phyloP scores from a whole-genome alignment of 2,113 vertebrate species.

The Tretioscincus oriximinensis region DNA sequence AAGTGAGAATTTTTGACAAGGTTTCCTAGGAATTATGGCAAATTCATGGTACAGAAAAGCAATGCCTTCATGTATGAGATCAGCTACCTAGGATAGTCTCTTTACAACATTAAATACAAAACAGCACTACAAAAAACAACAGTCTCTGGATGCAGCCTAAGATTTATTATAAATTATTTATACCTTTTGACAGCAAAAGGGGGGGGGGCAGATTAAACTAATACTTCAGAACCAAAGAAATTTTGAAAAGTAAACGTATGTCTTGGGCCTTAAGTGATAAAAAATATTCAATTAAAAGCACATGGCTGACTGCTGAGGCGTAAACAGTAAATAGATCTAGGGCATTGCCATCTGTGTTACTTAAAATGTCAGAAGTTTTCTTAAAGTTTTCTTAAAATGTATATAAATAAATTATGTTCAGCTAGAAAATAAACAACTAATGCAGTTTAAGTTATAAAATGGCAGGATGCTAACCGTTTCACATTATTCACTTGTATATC shows the following conservation, averaged over 20 bases:
- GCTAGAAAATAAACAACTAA: slow-evolving; percentile 82
- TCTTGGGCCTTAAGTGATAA: slow-evolving; percentile 46
- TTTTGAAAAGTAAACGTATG: no score
- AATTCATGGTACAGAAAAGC: no score
- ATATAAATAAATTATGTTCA: slow-evolving; percentile 85
- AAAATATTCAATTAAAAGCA: slow-evolving; percentile 63
- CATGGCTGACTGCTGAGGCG: slow-evolving; percentile 80
- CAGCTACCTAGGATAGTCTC: no score
- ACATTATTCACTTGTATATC: neutral
- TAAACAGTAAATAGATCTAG: slow-evolving; percentile 94
- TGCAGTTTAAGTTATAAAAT: slow-evolving; percentile 64
- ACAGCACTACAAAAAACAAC: no score
- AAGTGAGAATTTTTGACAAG: no score
- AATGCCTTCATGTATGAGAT: no score
- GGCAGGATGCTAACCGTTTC: slow-evolving; percentile 53
- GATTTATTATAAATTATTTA: slow-evolving; percentile 72
- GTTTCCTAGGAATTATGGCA: no score
- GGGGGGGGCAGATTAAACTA: no score
- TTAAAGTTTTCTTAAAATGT: slow-evolving; percentile 88
- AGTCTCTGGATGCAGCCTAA: slow-evolving; percentile 34
- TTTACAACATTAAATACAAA: no score
- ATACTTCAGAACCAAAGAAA: no score
- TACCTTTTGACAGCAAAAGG: slow-evolving; percentile 44
- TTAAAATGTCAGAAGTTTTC: slow-evolving; percentile 96
- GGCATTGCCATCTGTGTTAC: slow-evolving; percentile 92